Evolutionary conservation across 2,888 invertebrate species (phyloP), one percentile per base, ranked within the genome.

Genomic region (Notocelia uddmanniana): DNA sequence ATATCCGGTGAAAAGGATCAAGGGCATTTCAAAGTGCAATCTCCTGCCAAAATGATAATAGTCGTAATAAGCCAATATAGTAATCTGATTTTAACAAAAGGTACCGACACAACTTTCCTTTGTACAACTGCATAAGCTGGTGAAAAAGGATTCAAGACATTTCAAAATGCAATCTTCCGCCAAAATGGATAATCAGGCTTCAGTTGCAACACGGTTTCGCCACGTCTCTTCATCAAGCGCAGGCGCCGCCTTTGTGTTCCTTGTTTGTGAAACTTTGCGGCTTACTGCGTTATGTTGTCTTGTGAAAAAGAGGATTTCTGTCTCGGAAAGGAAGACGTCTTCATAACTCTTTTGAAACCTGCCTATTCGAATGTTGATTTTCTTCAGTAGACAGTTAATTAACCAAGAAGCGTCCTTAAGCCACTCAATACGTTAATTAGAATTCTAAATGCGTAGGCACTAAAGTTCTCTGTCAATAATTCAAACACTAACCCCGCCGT

Each of bases 251-350:
- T 72, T 67, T 71, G 58, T 71, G 71, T 72, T 72, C 72, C 72
- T 59, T 62, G 72, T 72, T 72, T 68, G 60, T 72, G 72, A 72
- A 72, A 72, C 54, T 26, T 66, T 72, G 68, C 48, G 72, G 71
- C 58, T 66, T 54, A 60, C 31, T 66, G 64, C 55, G 48, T 60
- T 66, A 54, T 71, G 19, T 9, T 34, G 45, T 19, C 64, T 70
- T 66, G 57, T 48, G 54, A 54, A 71, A 19, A n/a, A 15, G 19
- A 10, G 48, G 48, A 50, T 37, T 41, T 58, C 26, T 21, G 48
- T 11, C 63, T 52, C 11, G 52, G 31, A 34, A 63, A 34, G 62
- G 62, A 63, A 21, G 15, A 41, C 23, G 34, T 21, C 34, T 63
- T 52, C 52, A 15, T 8, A 48, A 10, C n/a, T 31, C 31, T 31